A percentile compares a stretch with the other conserved stretches of the same genome.
These are phyloP conservation scores for Urocolius indicus DNA, from an alignment of 2,113 vertebrate genomes.

Conservation along the genomic window DNA sequence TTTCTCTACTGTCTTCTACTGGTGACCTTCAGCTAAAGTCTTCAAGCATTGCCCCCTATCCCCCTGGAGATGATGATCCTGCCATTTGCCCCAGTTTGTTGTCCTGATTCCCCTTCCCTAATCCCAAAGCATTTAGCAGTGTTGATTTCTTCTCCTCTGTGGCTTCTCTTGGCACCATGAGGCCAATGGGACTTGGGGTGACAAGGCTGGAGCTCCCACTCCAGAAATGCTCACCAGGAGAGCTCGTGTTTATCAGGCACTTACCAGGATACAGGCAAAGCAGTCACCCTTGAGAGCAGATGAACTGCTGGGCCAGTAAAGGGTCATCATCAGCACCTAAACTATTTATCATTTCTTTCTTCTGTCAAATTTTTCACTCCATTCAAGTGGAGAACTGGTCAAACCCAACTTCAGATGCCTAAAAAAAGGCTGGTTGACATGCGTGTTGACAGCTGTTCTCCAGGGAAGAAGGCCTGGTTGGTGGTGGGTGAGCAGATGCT, in stretches of 20 bases:
- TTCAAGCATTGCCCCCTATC: not conserved
- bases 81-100: not conserved
- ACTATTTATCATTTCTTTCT: not conserved
- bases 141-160: not conserved
- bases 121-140: not conserved
- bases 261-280: not conserved
- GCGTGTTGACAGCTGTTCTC: not conserved
- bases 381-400: not conserved
- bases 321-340: not conserved
- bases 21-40: not conserved
- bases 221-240: not conserved
- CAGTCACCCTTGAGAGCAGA: not conserved
- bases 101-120: not conserved
- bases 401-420: not conserved
- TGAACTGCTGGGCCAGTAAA: not conserved
- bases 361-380: not conserved
- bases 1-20: not conserved
- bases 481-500: not conserved
- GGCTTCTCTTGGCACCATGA: not conserved
- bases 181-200: not conserved
- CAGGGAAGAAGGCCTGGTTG: not conserved
- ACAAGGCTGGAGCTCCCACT: not conserved
- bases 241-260: not conserved
- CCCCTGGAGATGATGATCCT: too few relatives aligned
- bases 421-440: not conserved